Evolutionary conservation across 2,113 vertebrate genomes (phyloP).

Genomic region (Jaculus jaculus): DNA sequence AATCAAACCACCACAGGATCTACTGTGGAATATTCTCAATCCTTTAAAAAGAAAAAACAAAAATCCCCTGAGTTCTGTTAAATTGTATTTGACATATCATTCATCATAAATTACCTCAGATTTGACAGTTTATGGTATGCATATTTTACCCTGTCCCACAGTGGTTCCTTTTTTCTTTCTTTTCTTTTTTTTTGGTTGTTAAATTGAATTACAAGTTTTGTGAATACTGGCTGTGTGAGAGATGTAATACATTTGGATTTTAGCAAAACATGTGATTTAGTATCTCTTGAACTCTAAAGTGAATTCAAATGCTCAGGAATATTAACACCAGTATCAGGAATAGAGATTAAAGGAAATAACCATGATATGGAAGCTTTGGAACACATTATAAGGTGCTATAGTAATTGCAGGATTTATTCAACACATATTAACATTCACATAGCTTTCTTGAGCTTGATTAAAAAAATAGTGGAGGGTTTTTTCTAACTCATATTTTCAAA

Average conservation of each 20-base stretch:
- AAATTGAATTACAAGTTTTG: constrained; percentile 72
- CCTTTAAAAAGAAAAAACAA: neutral
- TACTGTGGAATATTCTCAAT: neutral
- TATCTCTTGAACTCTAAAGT: constrained; percentile 56
- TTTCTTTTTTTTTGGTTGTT: constrained; percentile 60
- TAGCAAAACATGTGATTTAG: constrained; percentile 57
- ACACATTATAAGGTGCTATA: constrained; percentile 38
- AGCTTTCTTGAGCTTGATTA: constrained; percentile 3
- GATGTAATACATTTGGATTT: constrained; percentile 65
- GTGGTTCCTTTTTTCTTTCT: neutral
- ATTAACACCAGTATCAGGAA: constrained; percentile 21
- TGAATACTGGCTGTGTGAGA: constrained; percentile 5
- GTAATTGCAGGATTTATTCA: constrained; percentile 51
- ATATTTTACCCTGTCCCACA: neutral
- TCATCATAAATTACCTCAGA: neutral
- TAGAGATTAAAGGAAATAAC: constrained; percentile 56
- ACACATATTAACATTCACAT: constrained; percentile 23
- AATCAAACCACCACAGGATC: too few relatives aligned
- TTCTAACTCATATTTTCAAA: neutral
- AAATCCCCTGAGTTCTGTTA: neutral
- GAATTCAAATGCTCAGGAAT: constrained; percentile 61
- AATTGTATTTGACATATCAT: neutral
- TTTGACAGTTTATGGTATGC: neutral
- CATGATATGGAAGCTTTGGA: neutral
- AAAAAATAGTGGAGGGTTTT: constrained; percentile 15